phyloP scores from a whole-genome alignment of 2,888 invertebrate species.

The Ischnus inquisitorius region DNA sequence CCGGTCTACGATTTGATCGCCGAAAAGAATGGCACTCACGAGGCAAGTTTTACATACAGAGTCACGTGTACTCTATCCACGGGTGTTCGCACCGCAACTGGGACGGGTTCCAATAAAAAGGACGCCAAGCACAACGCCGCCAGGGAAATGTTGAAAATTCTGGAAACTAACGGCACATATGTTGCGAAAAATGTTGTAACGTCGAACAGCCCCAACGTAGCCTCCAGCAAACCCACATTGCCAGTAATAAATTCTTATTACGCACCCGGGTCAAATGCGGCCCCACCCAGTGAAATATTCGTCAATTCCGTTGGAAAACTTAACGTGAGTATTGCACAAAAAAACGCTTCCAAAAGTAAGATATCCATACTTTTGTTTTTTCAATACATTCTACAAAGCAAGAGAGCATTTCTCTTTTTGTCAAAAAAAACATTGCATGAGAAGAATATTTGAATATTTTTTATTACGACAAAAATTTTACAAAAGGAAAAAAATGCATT shows the following conservation, averaged over 20 bases:
- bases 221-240: not conserved
- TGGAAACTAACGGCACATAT: not conserved
- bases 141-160: slow-evolving; percentile 37
- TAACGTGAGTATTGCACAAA: slow-evolving; percentile 29
- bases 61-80: slow-evolving; percentile 14
- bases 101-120: slow-evolving; percentile 50
- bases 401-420: no score
- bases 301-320: slow-evolving; percentile 63
- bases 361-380: not conserved
- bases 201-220: no score
- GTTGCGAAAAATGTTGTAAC: not conserved
- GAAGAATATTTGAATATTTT: no score
- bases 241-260: slow-evolving; percentile 34
- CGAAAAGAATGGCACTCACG: not conserved
- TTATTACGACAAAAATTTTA: not conserved
- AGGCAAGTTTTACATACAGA: slow-evolving; percentile 32
- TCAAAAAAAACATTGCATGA: no score
- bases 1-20: slow-evolving; percentile 25
- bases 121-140: slow-evolving; percentile 65
- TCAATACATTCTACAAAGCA: not conserved
- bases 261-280: not conserved
- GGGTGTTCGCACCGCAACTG: not conserved
- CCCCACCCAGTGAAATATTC: slow-evolving; percentile 10
- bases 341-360: not conserved
- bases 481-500: not conserved